These are phyloP conservation scores for Chrysogorgia sp. DNA, from an alignment of 92 coral and sea anemone species.

Conservation along the genomic window DNA sequence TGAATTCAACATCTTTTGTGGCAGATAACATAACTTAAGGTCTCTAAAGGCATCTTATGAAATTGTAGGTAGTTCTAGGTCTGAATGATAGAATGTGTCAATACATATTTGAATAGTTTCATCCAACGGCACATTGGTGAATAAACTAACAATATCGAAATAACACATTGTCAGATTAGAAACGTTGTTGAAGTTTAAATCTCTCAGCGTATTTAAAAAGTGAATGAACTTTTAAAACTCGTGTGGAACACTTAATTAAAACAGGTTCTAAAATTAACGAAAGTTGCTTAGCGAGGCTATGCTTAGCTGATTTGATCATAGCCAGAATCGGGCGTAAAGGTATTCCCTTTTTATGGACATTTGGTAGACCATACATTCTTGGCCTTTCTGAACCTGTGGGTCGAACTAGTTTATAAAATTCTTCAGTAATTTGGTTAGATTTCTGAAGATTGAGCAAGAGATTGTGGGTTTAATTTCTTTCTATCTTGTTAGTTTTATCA, in stretches of 20 bases:
- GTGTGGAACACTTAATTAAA: not conserved
- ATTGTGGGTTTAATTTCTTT: not conserved
- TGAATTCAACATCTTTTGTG: not conserved
- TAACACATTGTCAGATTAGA: not conserved
- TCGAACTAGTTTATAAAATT: not conserved
- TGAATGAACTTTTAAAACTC: not conserved
- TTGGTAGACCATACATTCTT: not conserved
- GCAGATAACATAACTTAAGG: no score
- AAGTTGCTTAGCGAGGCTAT: slow-evolving; percentile 2
- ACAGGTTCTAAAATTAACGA: not conserved
- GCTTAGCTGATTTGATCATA: slow-evolving; percentile 21
- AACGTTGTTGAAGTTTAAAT: not conserved
- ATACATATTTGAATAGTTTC: slow-evolving; percentile 10
- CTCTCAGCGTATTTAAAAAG: not conserved
- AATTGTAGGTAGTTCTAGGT: not conserved
- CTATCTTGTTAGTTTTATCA: slow-evolving; percentile 1
- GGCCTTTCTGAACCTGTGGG: slow-evolving; percentile 12
- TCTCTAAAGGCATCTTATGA: no score
- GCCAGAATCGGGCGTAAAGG: slow-evolving; percentile 8
- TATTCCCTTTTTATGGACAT: no score
- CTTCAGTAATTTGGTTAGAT: slow-evolving; percentile 12
- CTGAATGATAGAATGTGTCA: not conserved
- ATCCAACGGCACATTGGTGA: not conserved
- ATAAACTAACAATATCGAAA: not conserved
- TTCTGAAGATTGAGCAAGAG: not conserved